These are phyloP conservation scores for Indri indri DNA, from an alignment of 2,113 vertebrate genomes.

Conservation along the genomic window DNA sequence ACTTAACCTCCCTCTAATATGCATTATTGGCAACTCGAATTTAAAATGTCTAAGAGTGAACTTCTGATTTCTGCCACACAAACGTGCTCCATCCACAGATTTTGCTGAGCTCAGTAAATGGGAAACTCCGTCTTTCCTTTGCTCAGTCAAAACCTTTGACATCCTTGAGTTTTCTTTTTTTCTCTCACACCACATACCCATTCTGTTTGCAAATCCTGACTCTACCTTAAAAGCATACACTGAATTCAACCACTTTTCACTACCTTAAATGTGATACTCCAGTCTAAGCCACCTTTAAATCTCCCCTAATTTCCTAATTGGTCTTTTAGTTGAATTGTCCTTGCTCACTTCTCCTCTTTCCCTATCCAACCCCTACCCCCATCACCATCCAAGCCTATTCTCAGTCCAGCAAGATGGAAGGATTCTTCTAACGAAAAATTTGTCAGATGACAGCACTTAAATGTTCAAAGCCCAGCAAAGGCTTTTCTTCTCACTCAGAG, in stretches of 20 bases:
- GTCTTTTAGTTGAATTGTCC: not conserved
- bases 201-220: not conserved
- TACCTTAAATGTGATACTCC: not conserved
- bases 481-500: not conserved
- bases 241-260: not conserved
- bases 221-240: not conserved
- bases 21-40: not conserved
- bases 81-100: not conserved
- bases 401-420: not conserved
- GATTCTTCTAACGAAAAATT: not conserved
- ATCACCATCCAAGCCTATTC: not conserved
- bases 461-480: not conserved
- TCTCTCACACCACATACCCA: not conserved
- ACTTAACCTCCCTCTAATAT: not conserved
- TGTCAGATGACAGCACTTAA: not conserved
- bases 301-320: not conserved
- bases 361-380: not conserved
- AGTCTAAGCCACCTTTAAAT: not conserved
- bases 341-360: not conserved
- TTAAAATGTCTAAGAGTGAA: not conserved
- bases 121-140: not conserved
- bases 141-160: not conserved
- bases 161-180: not conserved
- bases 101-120: not conserved
- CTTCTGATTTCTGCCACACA: not conserved